A percentile compares a stretch with the other conserved stretches of the same genome.
phyloP scores from a whole-genome alignment of 2,888 invertebrate species.

The Tenthredo notha region DNA sequence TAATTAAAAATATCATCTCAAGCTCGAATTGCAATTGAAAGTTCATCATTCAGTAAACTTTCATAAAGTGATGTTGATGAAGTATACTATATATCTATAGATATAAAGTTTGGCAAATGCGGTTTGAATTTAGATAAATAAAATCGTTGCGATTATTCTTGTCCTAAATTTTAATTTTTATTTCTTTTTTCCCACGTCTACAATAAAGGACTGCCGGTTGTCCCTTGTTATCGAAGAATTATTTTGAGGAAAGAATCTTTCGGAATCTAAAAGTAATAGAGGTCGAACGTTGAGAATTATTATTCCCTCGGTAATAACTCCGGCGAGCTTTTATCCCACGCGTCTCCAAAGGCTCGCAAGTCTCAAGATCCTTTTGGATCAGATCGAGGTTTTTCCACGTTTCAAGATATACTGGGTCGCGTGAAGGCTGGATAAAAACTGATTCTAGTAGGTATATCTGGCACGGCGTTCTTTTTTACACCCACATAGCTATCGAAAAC shows the following conservation, averaged over 20 bases:
- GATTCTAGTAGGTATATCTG: conserved; percentile 14
- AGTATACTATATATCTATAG: too few relatives aligned
- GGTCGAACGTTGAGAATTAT: conserved; percentile 21
- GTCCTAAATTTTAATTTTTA: not conserved
- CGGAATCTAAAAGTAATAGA: not conserved
- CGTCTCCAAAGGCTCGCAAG: conserved; percentile 19
- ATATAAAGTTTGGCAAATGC: not conserved
- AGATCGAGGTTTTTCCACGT: not conserved
- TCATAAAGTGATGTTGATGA: too few relatives aligned
- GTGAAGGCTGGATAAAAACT: conserved; percentile 27
- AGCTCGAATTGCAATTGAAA: not conserved
- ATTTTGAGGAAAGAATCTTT: not conserved
- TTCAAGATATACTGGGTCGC: conserved; percentile 37
- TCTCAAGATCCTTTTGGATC: not conserved
- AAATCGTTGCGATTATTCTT: not conserved
- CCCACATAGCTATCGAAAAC: conserved; percentile 29
- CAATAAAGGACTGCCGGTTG: not conserved
- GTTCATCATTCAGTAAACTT: not conserved
- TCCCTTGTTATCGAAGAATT: conserved; percentile 29
- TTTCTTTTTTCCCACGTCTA: not conserved
- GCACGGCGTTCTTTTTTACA: not conserved
- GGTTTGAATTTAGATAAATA: not conserved
- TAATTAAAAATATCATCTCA: not conserved
- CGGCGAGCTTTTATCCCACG: conserved; percentile 29
- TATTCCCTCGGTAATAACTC: conserved; percentile 43